These are phyloP conservation scores for Pelosia muscerda DNA, from an alignment of 2,888 invertebrate species.

Conservation along the genomic window DNA sequence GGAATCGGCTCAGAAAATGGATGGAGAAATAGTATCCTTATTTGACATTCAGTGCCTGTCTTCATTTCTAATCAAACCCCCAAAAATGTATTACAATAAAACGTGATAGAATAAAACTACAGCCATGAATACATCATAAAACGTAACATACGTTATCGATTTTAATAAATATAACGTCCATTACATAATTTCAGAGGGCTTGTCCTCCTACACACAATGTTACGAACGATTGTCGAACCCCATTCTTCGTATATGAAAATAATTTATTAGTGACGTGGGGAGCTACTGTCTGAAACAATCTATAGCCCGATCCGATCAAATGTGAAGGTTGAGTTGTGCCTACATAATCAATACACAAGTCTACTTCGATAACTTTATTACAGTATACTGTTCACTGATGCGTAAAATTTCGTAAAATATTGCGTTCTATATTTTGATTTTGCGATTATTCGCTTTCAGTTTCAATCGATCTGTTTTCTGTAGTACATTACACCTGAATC, in stretches of 20 bases:
- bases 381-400: neutral
- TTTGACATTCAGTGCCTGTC: no score
- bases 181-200: slow-evolving; percentile 1
- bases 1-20: no score
- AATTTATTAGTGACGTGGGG: slow-evolving; percentile 37
- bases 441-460: neutral
- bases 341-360: slow-evolving; percentile 46
- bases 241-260: slow-evolving; percentile 18
- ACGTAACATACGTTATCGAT: neutral
- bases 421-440: neutral
- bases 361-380: slow-evolving; percentile 36
- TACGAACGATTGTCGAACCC: slow-evolving; percentile 9
- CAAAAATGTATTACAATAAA: neutral
- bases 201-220: neutral
- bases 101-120: neutral
- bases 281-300: slow-evolving; percentile 34
- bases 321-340: slow-evolving; percentile 46
- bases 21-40: no score
- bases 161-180: neutral
- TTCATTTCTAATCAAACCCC: no score
- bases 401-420: neutral
- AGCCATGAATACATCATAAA: neutral
- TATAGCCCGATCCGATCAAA: slow-evolving; percentile 43
- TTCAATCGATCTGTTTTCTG: neutral
- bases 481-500: neutral